phyloP scores from a whole-genome alignment of 2,797 vertebrate genomes.

The Cephalopachus bancanus region DNA sequence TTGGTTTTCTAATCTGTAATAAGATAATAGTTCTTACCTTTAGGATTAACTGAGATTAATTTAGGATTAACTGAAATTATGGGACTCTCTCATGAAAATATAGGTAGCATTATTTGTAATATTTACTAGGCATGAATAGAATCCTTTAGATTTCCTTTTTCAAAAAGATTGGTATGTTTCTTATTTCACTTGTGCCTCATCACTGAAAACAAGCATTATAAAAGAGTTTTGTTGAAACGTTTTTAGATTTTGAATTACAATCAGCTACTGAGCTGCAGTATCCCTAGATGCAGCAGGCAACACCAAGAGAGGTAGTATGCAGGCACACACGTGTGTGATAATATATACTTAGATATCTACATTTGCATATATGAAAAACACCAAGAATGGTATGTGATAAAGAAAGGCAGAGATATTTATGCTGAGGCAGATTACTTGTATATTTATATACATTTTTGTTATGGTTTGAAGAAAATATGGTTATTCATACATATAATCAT shows the following conservation, averaged over 20 bases:
- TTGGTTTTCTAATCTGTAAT: conserved; percentile 38
- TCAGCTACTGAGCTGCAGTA: background rate
- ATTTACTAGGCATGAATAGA: conserved; percentile 42
- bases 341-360: background rate
- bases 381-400: background rate
- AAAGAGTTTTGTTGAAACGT: background rate
- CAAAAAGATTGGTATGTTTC: conserved; percentile 44
- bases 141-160: conserved; percentile 30
- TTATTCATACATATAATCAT: background rate
- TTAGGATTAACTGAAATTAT: conserved; percentile 57
- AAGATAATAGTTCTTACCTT: conserved; percentile 10
- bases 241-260: conserved; percentile 52
- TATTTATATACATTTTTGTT: conserved; percentile 32
- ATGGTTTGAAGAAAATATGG: background rate
- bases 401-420: conserved; percentile 39
- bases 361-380: background rate
- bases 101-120: conserved; percentile 32
- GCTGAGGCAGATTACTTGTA: background rate
- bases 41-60: conserved; percentile 34
- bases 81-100: conserved; percentile 34
- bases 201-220: background rate
- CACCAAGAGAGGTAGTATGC: background rate
- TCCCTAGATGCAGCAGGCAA: background rate
- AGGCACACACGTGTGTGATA: background rate
- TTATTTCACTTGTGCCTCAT: background rate